Base-by-base conservation (phyloP, 2,888 invertebrate genomes). In the Notocelia uddmanniana region DNA sequence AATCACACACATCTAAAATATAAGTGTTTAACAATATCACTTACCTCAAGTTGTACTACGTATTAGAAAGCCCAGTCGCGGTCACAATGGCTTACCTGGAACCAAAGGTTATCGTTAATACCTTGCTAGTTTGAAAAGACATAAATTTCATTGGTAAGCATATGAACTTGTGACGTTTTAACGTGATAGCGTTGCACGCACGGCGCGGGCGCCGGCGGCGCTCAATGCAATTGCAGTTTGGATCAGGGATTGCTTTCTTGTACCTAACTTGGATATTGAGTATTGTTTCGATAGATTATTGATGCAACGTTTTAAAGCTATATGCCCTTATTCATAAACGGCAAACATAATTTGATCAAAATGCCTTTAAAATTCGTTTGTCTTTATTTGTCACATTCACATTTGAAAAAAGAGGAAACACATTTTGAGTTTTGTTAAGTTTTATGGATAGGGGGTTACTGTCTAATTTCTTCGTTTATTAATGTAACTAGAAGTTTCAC, bases 71-170 rank as follows among this genome's bases (percentile, higher is more conserved):
- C 45, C 54, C 83, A 83, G 79, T 75, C 64, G 73, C 66, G 68
- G 76, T 75, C 76, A 74, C 78, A 75, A 75, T 62, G 73, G 79
- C 83, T 88, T 89, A 89, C 89, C 89, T 89, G 84, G 77, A 89
- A 89, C 83, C 86, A 86, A 82, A 78, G 82, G 77, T 68, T 67
- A 78, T 75, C 60, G 76, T 76, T 76, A 80, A 60, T 41, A 50
- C 45, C 45, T 75, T 70, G 74, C 69, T 72, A 66, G 37, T 66
- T 21, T 11, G 26, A 26, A 54, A 54, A 54, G 54, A 13, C 23
- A 8, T 26, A 54, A 3, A n/a, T 23, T 1, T 26, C n/a, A n/a
- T n/a, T 6, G 9, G 23, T n/a, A 26, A 15, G 1, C 55, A 11
- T 26, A 26, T 58, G 18, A 58, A 37, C 18, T 34, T 34, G 19